phyloP scores from a whole-genome alignment of 2,888 invertebrate species.

The Eilema depressum region DNA sequence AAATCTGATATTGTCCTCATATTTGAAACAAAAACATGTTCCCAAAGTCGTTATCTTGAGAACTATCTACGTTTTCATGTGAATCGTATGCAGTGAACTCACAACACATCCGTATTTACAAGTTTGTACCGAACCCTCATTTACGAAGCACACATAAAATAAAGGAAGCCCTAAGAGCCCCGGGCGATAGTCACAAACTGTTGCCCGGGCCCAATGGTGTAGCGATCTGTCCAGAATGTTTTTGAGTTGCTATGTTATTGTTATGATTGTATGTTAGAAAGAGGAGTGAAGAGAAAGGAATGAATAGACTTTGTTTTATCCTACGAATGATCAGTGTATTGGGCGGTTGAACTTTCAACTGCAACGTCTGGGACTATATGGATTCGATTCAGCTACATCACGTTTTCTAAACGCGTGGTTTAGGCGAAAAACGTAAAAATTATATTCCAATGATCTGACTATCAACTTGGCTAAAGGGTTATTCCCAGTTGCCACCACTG shows the following conservation, averaged over 20 bases:
- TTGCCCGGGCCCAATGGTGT: slow-evolving; percentile 1
- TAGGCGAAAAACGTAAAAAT: too few relatives aligned
- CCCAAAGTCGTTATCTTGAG: background rate
- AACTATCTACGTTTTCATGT: background rate
- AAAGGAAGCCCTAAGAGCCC: background rate
- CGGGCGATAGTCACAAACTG: background rate
- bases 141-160: background rate
- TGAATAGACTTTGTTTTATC: background rate
- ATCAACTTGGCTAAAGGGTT: too few relatives aligned
- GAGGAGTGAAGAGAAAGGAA: background rate
- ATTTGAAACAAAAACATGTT: background rate
- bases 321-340: background rate
- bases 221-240: background rate
- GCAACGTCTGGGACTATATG: too few relatives aligned
- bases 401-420: too few relatives aligned
- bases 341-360: background rate
- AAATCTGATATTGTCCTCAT: background rate
- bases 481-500: too few relatives aligned
- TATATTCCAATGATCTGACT: too few relatives aligned
- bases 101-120: background rate
- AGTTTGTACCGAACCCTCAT: background rate
- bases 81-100: background rate
- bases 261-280: background rate
- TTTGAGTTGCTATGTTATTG: slow-evolving; percentile 1
- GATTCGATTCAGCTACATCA: too few relatives aligned